Base-by-base conservation (phyloP, 1,140 invertebrate species). In the Aphidius gifuensis region DNA sequence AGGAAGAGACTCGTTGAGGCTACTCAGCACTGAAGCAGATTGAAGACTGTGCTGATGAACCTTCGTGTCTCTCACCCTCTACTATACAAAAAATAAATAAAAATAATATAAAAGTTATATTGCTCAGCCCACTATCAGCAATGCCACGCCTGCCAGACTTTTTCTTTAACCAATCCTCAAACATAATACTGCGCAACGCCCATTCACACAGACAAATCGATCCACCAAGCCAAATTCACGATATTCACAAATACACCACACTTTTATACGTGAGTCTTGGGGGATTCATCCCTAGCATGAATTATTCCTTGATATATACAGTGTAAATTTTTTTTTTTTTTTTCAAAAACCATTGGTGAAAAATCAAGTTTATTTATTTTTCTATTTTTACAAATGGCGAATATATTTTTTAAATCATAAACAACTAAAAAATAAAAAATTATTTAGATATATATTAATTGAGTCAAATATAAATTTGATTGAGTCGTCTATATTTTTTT, bases 31-130 rank as follows among this genome's bases (percentile, higher is more conserved):
- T 66, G 66, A 62, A 73, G 72, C 72, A 65, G 72, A 74, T 73
- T 69, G 73, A 62, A 68, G 70, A 75, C 74, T 75, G 71, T 69
- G 73, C 65, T 63, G 64, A 67, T 68, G 64, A 67, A 73, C 74
- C 68, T 73, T 66, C 64, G 71, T 66, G 55, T 61, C 73, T 64
- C 63, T 71, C 71, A 67, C 64, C 67, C 66, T 69, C 57, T 50
- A 40, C 51, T 32, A 43, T 53, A 11, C 16, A 50, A 65, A 61
- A 32, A 32, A 32, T 32, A 32, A 3, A 32, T 32, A 32, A 32
- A 32, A 32, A 32, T 32, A 32, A 32, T 32, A 32, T 32, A 32
- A 55, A 43, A 7, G 66, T 64, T 67, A 60, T 47, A 11, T 6
- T 9, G 40, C 11, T 16, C 64, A 48, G 55, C 64, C 59, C 54